Percentiles rank a stretch among this genome's conserved stretches.
These are phyloP conservation scores for Hirudinaria manillensis DNA, from an alignment of 2,888 invertebrate species.

Conservation along the genomic window DNA sequence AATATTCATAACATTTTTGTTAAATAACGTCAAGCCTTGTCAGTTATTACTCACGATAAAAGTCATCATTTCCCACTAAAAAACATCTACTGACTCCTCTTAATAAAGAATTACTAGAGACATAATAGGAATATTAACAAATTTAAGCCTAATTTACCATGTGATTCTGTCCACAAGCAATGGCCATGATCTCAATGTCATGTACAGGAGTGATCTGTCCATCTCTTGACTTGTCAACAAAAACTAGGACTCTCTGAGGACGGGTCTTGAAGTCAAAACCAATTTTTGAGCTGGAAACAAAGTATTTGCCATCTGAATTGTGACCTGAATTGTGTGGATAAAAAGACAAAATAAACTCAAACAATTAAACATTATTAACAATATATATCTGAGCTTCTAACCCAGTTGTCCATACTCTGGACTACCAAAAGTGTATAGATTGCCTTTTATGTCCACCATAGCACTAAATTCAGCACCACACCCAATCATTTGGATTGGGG, in stretches of 20 bases:
- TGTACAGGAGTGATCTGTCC: conserved; percentile 71
- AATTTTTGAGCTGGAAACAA: conserved; percentile 75
- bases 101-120: neutral
- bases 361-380: neutral
- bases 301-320: conserved; percentile 89
- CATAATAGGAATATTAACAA: neutral
- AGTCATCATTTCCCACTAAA: no score
- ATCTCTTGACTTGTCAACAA: conserved; percentile 79
- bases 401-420: conserved; percentile 86
- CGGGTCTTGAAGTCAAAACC: conserved; percentile 77
- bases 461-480: conserved; percentile 89
- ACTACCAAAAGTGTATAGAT: conserved; percentile 80
- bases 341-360: neutral
- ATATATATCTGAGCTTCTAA: conserved; percentile 36
- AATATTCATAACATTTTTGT: no score
- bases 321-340: conserved; percentile 61
- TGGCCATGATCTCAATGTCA: conserved; percentile 78
- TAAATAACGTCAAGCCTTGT: no score
- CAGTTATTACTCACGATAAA: no score
- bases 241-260: conserved; percentile 77
- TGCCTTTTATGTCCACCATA: conserved; percentile 77
- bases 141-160: conserved; percentile 59
- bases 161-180: conserved; percentile 85
- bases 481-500: conserved; percentile 78
- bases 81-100: neutral